These are phyloP conservation scores for Cephus pulcher DNA, from an alignment of 2,888 invertebrate species.

Conservation along the genomic window DNA sequence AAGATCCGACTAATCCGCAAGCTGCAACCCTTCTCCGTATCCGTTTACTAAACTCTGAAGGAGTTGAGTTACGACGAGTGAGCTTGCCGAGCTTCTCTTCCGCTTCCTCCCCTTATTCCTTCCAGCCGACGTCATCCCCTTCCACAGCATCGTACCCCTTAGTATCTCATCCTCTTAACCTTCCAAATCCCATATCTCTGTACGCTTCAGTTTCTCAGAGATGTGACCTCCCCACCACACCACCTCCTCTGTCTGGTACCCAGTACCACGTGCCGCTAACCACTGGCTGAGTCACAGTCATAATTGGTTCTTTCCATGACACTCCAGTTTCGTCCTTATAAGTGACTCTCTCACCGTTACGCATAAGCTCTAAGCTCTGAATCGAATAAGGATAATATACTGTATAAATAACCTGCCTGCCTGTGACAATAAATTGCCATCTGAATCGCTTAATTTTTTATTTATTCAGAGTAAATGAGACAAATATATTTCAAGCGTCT, in stretches of 20 bases:
- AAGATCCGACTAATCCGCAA: slow-evolving; percentile 1
- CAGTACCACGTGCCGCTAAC: slow-evolving; percentile 43
- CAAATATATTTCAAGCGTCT: not conserved
- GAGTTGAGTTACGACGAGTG: not conserved
- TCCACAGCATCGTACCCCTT: not conserved
- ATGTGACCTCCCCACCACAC: slow-evolving; percentile 22
- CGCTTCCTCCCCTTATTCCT: not conserved
- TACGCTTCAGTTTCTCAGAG: slow-evolving; percentile 21
- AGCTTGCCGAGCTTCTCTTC: not conserved
- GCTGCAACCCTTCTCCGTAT: not conserved
- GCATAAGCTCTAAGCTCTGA: slow-evolving; percentile 13
- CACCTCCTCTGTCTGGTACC: slow-evolving; percentile 51
- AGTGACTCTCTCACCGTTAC: not conserved
- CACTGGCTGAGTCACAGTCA: slow-evolving; percentile 60
- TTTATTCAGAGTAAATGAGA: not conserved
- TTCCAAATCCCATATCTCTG: slow-evolving; percentile 10
- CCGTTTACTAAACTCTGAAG: not conserved
- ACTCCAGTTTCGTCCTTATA: slow-evolving; percentile 29
- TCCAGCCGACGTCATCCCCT: not conserved
- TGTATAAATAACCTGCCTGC: not conserved
- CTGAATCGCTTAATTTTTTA: not conserved
- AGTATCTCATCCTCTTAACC: not conserved
- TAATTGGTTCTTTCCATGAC: slow-evolving; percentile 56
- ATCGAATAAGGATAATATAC: slow-evolving; percentile 30
- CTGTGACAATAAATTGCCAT: not conserved